A percentile compares a stretch with the other conserved stretches of the same genome.
Conservation (phyloP, 2,113 vertebrate species). For the Cathartes aura region DNA sequence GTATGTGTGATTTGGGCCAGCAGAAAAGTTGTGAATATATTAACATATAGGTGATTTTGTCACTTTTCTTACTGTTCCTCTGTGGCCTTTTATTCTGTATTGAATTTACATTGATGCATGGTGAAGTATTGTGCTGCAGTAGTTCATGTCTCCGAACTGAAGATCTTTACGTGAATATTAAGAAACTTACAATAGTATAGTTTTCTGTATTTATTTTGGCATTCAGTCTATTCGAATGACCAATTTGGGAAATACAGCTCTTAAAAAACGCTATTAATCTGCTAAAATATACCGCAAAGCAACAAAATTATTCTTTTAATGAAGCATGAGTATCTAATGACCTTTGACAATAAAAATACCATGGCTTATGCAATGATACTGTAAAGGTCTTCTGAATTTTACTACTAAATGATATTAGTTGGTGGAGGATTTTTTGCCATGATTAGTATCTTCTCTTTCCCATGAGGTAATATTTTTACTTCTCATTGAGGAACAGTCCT, state of each 20-base stretch:
- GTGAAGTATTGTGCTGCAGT: background rate
- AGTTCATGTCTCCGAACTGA: background rate
- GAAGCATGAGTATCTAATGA: background rate
- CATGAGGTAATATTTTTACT: background rate
- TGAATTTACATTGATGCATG: background rate
- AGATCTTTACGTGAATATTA: background rate
- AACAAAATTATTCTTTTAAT: background rate
- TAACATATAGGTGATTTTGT: background rate
- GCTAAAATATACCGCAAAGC: background rate
- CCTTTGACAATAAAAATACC: background rate
- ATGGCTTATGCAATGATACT: background rate
- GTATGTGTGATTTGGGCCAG: background rate
- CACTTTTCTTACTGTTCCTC: background rate
- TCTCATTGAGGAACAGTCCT: background rate
- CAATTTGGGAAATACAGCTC: background rate
- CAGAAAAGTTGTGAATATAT: background rate
- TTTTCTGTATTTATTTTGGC: background rate
- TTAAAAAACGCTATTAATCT: background rate
- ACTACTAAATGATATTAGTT: background rate
- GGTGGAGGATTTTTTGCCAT: background rate
- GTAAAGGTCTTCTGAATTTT: background rate
- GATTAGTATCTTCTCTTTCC: background rate
- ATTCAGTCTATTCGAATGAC: background rate
- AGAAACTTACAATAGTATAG: background rate
- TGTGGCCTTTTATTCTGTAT: background rate